Evolutionary conservation across 64 coral and sea anemone species (phyloP).

Genomic region (Astreopora myriophthalma): DNA sequence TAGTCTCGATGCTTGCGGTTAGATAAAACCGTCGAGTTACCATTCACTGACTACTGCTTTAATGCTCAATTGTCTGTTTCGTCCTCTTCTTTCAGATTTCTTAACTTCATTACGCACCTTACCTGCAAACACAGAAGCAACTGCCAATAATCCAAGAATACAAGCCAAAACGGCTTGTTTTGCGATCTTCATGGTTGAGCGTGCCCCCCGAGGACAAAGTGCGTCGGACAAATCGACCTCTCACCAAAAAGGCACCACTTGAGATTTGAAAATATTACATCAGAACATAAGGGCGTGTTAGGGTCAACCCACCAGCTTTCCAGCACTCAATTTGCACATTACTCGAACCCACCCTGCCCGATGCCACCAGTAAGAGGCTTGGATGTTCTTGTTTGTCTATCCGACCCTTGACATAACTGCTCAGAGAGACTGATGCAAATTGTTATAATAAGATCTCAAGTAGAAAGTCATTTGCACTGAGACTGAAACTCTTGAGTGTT

Average conservation of each 20-base stretch:
- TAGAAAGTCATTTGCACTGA: not conserved
- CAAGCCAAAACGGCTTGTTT: not conserved
- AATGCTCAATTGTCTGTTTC: not conserved
- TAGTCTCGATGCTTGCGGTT: no score
- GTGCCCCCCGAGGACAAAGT: not conserved
- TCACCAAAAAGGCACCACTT: conserved; percentile 28
- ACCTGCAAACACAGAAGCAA: conserved; percentile 9
- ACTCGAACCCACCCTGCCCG: not conserved
- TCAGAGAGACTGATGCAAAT: not conserved
- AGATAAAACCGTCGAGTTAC: not conserved
- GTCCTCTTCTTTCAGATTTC: not conserved
- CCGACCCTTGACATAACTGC: not conserved
- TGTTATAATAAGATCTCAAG: conserved; percentile 12
- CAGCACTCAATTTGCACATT: not conserved
- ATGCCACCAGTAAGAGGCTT: not conserved
- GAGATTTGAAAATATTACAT: conserved; percentile 56
- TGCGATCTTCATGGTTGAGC: conserved; percentile 1
- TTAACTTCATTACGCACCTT: not conserved
- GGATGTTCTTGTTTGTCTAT: not conserved
- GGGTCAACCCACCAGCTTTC: conserved; percentile 33
- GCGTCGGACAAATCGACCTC: conserved; percentile 15
- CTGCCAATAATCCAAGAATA: not conserved
- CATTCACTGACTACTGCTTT: not conserved
- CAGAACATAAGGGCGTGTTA: conserved; percentile 20
- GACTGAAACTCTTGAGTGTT: not conserved